phyloP scores from a whole-genome alignment of 2,113 vertebrate species.

The Capra hircus region DNA sequence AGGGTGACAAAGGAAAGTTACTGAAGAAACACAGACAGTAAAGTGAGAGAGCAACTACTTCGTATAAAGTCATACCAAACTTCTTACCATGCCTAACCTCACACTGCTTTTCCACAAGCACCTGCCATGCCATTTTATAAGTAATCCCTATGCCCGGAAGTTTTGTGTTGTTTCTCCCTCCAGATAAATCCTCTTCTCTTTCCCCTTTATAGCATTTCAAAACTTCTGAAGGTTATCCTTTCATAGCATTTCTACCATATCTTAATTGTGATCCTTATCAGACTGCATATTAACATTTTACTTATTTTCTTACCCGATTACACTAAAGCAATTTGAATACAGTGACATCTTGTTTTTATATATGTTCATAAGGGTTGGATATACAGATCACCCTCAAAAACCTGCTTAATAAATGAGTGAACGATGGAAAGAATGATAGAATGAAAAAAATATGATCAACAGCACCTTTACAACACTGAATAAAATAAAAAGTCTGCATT shows the following conservation, averaged over 20 bases:
- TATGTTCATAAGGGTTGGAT: background rate
- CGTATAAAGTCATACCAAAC: background rate
- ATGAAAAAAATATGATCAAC: background rate
- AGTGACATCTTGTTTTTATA: background rate
- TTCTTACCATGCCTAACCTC: too few species aligned
- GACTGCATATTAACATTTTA: background rate
- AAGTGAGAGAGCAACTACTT: background rate
- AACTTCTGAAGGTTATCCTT: background rate
- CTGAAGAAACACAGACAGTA: background rate
- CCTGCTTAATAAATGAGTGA: background rate
- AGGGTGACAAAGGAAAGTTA: background rate
- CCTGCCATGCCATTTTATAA: background rate
- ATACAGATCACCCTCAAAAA: background rate
- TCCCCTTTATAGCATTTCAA: background rate
- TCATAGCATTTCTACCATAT: background rate
- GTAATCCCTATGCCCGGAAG: background rate
- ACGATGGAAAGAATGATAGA: background rate
- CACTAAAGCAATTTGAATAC: background rate
- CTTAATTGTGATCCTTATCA: background rate
- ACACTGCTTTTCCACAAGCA: too few species aligned
- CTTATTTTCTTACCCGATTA: background rate
- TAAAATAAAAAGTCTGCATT: background rate
- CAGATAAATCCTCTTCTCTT: background rate
- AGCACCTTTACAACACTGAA: background rate
- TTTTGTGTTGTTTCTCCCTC: background rate